These are phyloP conservation scores for Catostylus mosaicus DNA, from an alignment of 30 jellyfish, hydroid and myxozoan species.

Conservation along the genomic window DNA sequence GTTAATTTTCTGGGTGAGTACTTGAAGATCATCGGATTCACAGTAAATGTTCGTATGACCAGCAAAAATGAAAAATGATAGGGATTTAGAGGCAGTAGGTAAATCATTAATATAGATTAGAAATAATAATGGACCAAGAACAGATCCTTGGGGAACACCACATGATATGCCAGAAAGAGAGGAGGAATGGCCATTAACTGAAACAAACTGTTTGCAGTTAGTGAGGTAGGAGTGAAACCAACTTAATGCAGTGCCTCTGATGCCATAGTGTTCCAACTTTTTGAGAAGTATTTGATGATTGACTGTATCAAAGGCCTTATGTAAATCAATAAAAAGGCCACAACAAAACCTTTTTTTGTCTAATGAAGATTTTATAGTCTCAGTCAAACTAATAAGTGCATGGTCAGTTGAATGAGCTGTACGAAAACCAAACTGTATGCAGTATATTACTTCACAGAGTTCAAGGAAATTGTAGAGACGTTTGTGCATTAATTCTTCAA, in stretches of 20 bases:
- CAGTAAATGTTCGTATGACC: too few species aligned
- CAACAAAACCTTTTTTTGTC: too few species aligned
- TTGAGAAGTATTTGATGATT: too few species aligned
- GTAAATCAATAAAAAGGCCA: neutral
- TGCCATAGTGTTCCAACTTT: slow-evolving; percentile 26
- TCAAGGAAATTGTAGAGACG: neutral
- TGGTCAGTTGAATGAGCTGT: neutral
- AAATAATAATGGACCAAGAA: slow-evolving; percentile 30
- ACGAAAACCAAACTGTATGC: neutral
- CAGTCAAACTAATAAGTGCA: neutral
- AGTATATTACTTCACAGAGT: neutral
- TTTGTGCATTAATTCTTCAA: neutral
- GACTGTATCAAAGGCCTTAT: too few species aligned
- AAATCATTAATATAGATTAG: slow-evolving; percentile 22
- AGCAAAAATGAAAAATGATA: neutral
- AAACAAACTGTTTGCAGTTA: slow-evolving; percentile 22
- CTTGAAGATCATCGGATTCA: slow-evolving; percentile 7
- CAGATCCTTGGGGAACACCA: slow-evolving; percentile 56
- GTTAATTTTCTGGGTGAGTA: neutral
- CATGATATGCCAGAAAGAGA: slow-evolving; percentile 22
- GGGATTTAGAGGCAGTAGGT: slow-evolving; percentile 8
- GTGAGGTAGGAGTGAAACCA: slow-evolving; percentile 22
- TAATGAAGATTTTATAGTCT: neutral
- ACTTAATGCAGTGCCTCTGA: slow-evolving; percentile 23
- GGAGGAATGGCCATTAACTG: slow-evolving; percentile 24